Base-by-base conservation (phyloP, 2,113 vertebrate genomes). In the Chlorodrepanis virens region DNA sequence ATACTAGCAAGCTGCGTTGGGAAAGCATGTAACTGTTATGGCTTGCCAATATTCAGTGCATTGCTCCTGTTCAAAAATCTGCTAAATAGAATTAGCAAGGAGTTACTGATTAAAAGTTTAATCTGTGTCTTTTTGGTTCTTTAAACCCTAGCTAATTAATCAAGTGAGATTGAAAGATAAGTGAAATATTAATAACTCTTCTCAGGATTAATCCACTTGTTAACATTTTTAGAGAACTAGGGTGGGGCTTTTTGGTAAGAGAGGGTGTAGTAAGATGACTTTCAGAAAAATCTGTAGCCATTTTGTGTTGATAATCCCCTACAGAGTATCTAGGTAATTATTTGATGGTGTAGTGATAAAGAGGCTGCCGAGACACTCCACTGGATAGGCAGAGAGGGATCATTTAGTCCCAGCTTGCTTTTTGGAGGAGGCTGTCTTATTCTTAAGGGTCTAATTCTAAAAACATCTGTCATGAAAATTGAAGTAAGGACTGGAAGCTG, bases 381-480 rank as follows among this genome's bases (percentile, higher is more conserved):
- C 14, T 87, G 35, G 42, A 44, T 71, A 84, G 69, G 35, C 77
- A 87, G 61, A 68, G 57, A 89, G 24, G 25, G 31, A 94, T 84
- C 92, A 89, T 93, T 94, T 94, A 76, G 44, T 89, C 74, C 39
- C 83, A 82, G 6, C 24, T 79, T 87, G 57, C 67, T 72, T 85
- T 91, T 95, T 91, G 57, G 67, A 93, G 53, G 44, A 84, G 47
- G 83, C 35, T 61, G 21, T 60, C 65, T 82, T 91, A 28, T 81
- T 94, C 89, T 93, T 86, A 47, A 92, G 64, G 39, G 33, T 75
- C 72, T 94, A 81, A 94, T 94, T 94, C 89, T 91, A 69, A 67
- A 77, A 89, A 56, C 61, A 72, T 94, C 89, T 97, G 77, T 91
- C 70, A 83, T 4, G 29, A 91, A 95, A 87, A 79, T 9, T 81